Conservation (phyloP, 2,797 vertebrate genomes). For the Tangara arthus region DNA sequence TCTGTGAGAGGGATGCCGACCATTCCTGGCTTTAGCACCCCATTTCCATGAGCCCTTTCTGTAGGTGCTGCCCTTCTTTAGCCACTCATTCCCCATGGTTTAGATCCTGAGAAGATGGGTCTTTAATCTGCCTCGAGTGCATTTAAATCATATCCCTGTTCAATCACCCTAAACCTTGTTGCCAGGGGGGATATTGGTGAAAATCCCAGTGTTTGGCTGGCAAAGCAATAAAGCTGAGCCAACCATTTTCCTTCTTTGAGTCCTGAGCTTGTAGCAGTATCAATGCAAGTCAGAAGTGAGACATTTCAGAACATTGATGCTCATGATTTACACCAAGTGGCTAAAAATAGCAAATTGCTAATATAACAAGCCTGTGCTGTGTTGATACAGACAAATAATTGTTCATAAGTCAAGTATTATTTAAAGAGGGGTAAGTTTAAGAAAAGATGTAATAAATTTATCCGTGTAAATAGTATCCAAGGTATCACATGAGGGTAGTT, state of each 20-base stretch:
- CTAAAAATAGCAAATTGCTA: conserved; percentile 36
- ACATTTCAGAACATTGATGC: neutral
- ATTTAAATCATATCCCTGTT: neutral
- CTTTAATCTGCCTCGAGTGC: neutral
- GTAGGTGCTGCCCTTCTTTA: neutral
- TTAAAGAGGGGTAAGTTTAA: neutral
- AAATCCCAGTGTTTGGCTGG: neutral
- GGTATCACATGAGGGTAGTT: neutral
- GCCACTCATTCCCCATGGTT: neutral
- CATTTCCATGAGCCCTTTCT: neutral
- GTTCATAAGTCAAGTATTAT: conserved; percentile 13
- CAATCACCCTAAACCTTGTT: neutral
- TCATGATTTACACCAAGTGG: conserved; percentile 27
- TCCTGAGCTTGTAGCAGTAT: neutral
- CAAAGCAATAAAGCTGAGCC: neutral
- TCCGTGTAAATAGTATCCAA: neutral
- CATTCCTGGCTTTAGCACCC: neutral
- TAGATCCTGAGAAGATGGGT: neutral
- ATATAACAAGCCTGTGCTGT: neutral
- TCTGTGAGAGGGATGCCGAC: neutral
- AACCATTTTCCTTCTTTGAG: neutral
- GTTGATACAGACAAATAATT: conserved; percentile 35
- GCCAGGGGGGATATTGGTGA: neutral
- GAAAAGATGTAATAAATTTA: neutral
- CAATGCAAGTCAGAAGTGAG: conserved; percentile 5